Base-by-base conservation (phyloP, 2,888 invertebrate species). In the Drosophila pegasa region DNA sequence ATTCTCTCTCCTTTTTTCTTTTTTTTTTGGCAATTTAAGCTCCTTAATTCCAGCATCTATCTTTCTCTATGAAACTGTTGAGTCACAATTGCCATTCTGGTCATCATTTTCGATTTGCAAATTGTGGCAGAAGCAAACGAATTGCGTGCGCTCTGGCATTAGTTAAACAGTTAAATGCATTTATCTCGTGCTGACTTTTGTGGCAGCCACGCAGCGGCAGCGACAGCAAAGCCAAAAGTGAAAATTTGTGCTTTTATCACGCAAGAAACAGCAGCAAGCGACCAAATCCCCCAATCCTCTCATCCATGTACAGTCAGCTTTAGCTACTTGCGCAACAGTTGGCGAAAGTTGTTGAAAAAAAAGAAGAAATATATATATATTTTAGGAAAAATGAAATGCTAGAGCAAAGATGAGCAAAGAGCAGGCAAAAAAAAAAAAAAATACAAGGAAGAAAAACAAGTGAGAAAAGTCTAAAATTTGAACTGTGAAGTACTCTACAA, bases 241-340 rank as follows among this genome's bases (percentile, higher is more conserved):
- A 70, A 87, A 87, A 85, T 83, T 81, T 74, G 70, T 81, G 79
- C 74, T 81, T 81, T 76, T 83, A 83, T 85, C 82, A 85, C 88
- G 83, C 87, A 83, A 86, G 50, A 50, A 76, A 61, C 74, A 82
- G 73, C 48, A 66, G 54, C 8, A 31, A 22, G 25, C 45, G 7
- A 10, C 31, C 10, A 51, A 14, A 47, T 37, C 3, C 37, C 5
- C 12, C 8, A 8, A 8, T 1, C 16, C 22, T n/a, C 18, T n/a
- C 38, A 6, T 7, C 4, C 10, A 16, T 16, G n/a, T 16, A 6
- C 12, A 1, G 12, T 1, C 25, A 22, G 64, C 25, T 18, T 18
- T 41, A 40, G 38, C 45, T 57, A 47, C 22, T 74, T 51, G 71
- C 60, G 81, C 85, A 82, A 87, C 82, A 87, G 82, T 82, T 84